Percentiles rank a stretch among this genome's conserved stretches.
These are phyloP conservation scores for Lycia hirtaria DNA, from an alignment of 2,888 invertebrate species.

Conservation along the genomic window DNA sequence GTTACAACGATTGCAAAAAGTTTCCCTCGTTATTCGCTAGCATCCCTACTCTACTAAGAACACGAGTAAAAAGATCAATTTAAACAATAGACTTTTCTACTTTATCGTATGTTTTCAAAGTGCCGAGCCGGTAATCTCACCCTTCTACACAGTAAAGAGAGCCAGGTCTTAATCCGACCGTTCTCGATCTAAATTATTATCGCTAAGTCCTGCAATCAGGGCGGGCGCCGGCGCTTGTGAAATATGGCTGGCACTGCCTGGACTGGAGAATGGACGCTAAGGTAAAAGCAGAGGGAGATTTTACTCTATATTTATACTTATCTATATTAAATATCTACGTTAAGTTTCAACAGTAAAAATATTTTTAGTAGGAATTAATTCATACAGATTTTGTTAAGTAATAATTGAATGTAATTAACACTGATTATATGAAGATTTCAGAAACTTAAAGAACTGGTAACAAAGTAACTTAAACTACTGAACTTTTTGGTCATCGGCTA, in stretches of 20 bases:
- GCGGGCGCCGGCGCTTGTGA: conserved; percentile 52
- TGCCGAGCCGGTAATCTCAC: conserved; percentile 22
- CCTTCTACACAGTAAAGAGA: conserved; percentile 27
- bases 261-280: conserved; percentile 35
- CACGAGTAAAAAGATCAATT: not conserved
- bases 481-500: too few relatives aligned
- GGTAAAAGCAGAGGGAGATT: conserved; percentile 9
- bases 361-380: too few relatives aligned
- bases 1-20: too few relatives aligned
- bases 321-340: too few relatives aligned
- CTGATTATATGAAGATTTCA: too few relatives aligned
- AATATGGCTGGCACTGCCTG: conserved; percentile 53
- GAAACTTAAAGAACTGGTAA: too few relatives aligned
- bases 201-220: conserved; percentile 63
- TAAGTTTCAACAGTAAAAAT: too few relatives aligned
- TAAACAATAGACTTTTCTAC: conserved; percentile 6
- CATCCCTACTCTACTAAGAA: too few relatives aligned
- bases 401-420: too few relatives aligned
- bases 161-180: conserved; percentile 54
- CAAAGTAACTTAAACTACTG: too few relatives aligned
- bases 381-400: too few relatives aligned
- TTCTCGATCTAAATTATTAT: conserved; percentile 62
- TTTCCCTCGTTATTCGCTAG: too few relatives aligned
- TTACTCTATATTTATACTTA: not conserved
- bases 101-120: conserved; percentile 11